Evolutionary conservation across 1,140 invertebrate genomes (phyloP), one percentile per base, ranked within the genome.

Genomic region (Nixonia krombeini): DNA sequence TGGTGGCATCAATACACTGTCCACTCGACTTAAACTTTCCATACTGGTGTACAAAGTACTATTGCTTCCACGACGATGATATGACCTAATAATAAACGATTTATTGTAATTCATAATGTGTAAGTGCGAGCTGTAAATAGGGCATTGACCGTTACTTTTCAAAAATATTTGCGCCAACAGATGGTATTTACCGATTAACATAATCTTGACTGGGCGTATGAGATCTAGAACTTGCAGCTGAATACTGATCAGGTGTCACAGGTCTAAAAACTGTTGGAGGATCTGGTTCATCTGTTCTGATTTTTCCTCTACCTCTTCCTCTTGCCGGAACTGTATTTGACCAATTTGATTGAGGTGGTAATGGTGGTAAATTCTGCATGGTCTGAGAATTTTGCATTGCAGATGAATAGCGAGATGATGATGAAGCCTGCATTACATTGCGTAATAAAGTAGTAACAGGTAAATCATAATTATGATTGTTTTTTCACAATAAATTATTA

Each of bases 161-260:
- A 40, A 26, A 37, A 40, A 5, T 25, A 10, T 17, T 17, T n/a
- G 6, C 21, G 2, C 6, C 6, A 21, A 25, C 17, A 37, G 10
- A 21, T 47, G 9, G 41, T 35, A 38, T 47, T 45, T 70, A 84
- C 76, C 79, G 73, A 56, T 74, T 82, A n/a, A 63, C 75, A 21
- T 82, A 80, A 42, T 85, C 83, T 55, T 83, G 82, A 55, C 76
- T 85, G 17, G 87, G 87, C n/a, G 86, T 87, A 45, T 84, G 80
- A 29, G 87, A 86, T 70, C 86, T 76, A 9, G 87, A 83, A 76
- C 79, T 85, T 49, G 82, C 74, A 29, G 80, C 84, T 17, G 84
- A 85, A 73, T 78, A 84, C 56, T 85, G 80, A 68, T 89, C 87
- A 25, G 87, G 87, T 23, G 88, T 88, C 41, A 83, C 75, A 45